Evolutionary conservation across 2,888 invertebrate genomes (phyloP), one percentile per base, ranked within the genome.

Genomic region (Acronicta leporina): DNA sequence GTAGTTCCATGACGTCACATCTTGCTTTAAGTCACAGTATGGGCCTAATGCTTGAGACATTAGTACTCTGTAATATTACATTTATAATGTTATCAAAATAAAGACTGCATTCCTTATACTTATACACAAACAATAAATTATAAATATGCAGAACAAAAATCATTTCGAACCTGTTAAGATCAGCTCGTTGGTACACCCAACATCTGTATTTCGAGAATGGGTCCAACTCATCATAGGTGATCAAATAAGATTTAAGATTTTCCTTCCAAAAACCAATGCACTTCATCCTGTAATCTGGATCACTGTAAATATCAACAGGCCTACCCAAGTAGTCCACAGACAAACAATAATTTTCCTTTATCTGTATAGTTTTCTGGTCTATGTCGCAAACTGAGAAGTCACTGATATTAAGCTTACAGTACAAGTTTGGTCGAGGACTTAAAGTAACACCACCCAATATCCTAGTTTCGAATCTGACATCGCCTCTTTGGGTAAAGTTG

Each of bases 251-350:
- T 87, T 98, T 98, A 40, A 99, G 95, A 95, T 99, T 99, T 88
- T 99, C 99, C 89, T 99, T 98, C 98, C 99, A 99, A 89, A 96
- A 99, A 0, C 99, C 99, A 78, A 99, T 98, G 86, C 99, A 99
- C 86, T 98, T 98, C 97, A 99, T 97, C 87, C 96, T 97, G 85
- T 99, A 98, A 95, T 99, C 99, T 1, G 99, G 98, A 86, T 98
- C 98, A 95, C 97, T 98, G 95, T 98, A 98, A 84, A 99, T 98
- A 92, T 99, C 99, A 61, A 98, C 97, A 2, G 99, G 99, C 77
- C 98, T 95, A 48, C 99, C 99, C 81, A 98, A 95, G 92, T 99
- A 97, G 92, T 99, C 99, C 5, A 99, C 98, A n/a, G 98, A 97
- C 20, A 99, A 95, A 86, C 99, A 99, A 85, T 99, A 99, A 75